These are phyloP conservation scores for Herpailurus yagouaroundi DNA, from an alignment of 2,113 vertebrate genomes.

Conservation along the genomic window DNA sequence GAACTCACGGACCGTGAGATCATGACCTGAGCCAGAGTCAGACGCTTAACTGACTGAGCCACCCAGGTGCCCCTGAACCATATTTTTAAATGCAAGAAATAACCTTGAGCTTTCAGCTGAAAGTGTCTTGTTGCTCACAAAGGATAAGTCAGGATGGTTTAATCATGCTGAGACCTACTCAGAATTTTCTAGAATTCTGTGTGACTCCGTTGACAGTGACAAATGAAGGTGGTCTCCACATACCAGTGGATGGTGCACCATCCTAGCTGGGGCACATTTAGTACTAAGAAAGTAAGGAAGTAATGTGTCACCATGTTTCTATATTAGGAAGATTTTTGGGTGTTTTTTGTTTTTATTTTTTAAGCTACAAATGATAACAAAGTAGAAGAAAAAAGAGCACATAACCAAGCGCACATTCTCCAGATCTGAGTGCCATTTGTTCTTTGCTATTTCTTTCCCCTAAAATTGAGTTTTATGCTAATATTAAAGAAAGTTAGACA, in stretches of 20 bases:
- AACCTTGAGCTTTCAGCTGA: constrained; percentile 9
- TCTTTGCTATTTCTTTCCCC: neutral
- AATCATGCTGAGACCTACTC: neutral
- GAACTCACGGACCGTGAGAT: too few relatives aligned
- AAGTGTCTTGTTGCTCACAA: neutral
- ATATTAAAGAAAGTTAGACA: constrained; percentile 56
- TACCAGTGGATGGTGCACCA: fast-evolving
- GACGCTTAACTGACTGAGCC: too few relatives aligned
- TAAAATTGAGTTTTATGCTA: constrained; percentile 54
- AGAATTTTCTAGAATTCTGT: neutral
- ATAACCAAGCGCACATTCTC: neutral
- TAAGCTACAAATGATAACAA: constrained; percentile 21
- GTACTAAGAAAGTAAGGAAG: neutral
- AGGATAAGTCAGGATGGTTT: constrained; percentile 13
- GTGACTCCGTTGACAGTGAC: neutral
- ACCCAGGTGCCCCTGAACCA: neutral
- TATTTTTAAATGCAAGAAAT: neutral
- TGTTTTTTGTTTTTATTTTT: neutral
- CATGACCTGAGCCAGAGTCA: too few relatives aligned
- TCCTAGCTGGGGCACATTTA: neutral
- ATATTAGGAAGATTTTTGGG: neutral
- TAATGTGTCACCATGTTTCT: neutral
- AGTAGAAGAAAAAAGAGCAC: neutral
- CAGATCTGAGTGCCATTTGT: neutral
- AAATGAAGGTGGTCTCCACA: neutral